Conservation (phyloP, 2,797 vertebrate genomes). For the Percopsis omiscomaycus region DNA sequence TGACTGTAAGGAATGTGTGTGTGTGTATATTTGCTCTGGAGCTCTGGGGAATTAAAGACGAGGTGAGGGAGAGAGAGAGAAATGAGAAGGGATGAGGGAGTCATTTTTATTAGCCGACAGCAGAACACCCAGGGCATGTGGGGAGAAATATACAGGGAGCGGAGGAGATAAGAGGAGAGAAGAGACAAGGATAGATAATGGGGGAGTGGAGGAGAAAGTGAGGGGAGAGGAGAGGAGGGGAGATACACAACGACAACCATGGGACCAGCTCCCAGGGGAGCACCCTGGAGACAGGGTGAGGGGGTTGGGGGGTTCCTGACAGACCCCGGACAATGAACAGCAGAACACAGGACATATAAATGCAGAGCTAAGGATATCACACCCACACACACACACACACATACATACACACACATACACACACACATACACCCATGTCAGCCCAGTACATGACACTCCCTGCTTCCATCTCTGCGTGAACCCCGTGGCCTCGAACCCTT, state of each 20-base stretch:
- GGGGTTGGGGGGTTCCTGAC: conserved; percentile 23
- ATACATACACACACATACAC: conserved; percentile 22
- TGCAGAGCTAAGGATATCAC: conserved; percentile 40
- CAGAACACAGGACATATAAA: conserved; percentile 38
- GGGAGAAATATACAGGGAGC: conserved; percentile 5
- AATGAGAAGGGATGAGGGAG: conserved; percentile 27
- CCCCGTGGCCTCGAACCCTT: conserved; percentile 44
- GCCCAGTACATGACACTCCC: conserved; percentile 20
- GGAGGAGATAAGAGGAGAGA: conserved; percentile 14
- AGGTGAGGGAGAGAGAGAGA: conserved; percentile 41
- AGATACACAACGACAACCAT: conserved; percentile 3
- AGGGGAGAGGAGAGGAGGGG: conserved; percentile 16
- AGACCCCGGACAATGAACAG: conserved; percentile 34
- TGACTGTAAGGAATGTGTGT: conserved; percentile 31
- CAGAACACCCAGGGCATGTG: conserved; percentile 28
- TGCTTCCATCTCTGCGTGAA: conserved; percentile 37
- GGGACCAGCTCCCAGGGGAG: conserved; percentile 5
- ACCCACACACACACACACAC: conserved; percentile 17
- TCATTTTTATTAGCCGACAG: conserved; percentile 25
- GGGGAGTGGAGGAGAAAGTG: conserved; percentile 12
- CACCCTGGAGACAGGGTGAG: not conserved
- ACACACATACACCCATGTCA: conserved; percentile 34
- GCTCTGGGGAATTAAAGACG: conserved; percentile 49
- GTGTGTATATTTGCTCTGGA: conserved; percentile 56
- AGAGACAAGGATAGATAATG: conserved; percentile 12